These are phyloP conservation scores for Caranx melampygus DNA, from an alignment of 2,113 vertebrate genomes.

Conservation along the genomic window DNA sequence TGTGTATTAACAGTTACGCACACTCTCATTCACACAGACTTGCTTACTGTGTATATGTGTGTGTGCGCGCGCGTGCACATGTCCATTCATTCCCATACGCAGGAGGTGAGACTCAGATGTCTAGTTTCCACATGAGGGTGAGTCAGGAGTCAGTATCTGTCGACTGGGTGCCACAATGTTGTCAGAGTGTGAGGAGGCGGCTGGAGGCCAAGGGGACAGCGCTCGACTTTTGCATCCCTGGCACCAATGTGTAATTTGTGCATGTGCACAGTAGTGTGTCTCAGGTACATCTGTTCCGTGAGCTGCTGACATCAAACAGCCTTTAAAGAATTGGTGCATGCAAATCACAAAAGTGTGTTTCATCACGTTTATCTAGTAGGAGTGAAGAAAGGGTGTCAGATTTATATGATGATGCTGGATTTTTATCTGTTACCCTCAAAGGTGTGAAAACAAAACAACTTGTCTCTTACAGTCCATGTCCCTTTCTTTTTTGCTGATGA, in stretches of 20 bases:
- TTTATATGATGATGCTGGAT: neutral
- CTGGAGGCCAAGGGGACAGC: conserved; percentile 36
- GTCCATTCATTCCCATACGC: conserved; percentile 44
- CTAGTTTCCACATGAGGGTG: conserved; percentile 61
- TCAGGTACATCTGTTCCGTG: conserved; percentile 6
- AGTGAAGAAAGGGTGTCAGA: too few relatives aligned
- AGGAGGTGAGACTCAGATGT: conserved; percentile 60
- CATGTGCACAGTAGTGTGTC: conserved; percentile 24
- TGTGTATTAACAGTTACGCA: neutral
- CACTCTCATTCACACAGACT: conserved; percentile 26
- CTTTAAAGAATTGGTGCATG: neutral
- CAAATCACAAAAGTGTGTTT: neutral
- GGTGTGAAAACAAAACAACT: neutral
- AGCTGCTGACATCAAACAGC: neutral
- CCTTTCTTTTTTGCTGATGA: too few relatives aligned
- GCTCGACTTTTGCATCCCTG: conserved; percentile 43
- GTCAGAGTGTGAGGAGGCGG: conserved; percentile 37
- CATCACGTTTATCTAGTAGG: neutral
- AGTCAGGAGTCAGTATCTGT: conserved; percentile 71
- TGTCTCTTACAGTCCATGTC: too few relatives aligned
- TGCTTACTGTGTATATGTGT: conserved; percentile 16
- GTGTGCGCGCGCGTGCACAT: conserved; percentile 10
- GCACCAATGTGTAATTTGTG: conserved; percentile 58
- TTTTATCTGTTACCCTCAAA: neutral
- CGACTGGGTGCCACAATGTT: conserved; percentile 71